Conservation (phyloP, 2,888 invertebrate species). For the Sphecodes monilicornis region DNA sequence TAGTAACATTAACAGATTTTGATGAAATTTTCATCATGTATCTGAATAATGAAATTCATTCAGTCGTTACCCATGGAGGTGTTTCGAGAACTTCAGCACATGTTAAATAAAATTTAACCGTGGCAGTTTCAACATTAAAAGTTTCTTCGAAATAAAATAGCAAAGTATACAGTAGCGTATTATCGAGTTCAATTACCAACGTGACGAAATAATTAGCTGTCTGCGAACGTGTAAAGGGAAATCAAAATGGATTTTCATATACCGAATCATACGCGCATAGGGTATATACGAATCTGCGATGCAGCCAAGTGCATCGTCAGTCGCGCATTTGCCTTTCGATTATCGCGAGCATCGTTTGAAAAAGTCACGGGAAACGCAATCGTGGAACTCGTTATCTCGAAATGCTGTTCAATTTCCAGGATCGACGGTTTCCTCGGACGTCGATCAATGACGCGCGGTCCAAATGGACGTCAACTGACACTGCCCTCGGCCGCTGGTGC, state of each 20-base stretch:
- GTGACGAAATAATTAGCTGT: neutral
- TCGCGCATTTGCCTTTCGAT: neutral
- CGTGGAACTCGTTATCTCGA: constrained; percentile 22
- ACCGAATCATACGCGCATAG: neutral
- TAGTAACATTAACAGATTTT: too few species aligned
- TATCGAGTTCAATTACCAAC: neutral
- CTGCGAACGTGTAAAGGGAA: neutral
- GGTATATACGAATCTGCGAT: neutral
- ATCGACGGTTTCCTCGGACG: constrained; percentile 18
- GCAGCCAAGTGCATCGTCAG: neutral
- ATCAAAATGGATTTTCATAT: neutral
- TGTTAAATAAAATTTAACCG: too few species aligned
- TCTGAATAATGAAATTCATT: too few species aligned
- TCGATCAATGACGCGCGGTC: neutral
- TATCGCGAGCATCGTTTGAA: constrained; percentile 9
- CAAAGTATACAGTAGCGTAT: too few species aligned
- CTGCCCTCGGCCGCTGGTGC: neutral
- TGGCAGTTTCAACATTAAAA: too few species aligned
- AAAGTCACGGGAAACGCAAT: constrained; percentile 29
- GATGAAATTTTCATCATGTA: too few species aligned
- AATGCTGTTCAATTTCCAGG: constrained; percentile 2
- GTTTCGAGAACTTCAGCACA: too few species aligned
- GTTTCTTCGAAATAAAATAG: too few species aligned
- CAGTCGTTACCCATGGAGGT: too few species aligned
- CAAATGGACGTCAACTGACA: constrained; percentile 7